phyloP scores from a whole-genome alignment of 2,797 vertebrate species.

The Hozukius guyotensis region DNA sequence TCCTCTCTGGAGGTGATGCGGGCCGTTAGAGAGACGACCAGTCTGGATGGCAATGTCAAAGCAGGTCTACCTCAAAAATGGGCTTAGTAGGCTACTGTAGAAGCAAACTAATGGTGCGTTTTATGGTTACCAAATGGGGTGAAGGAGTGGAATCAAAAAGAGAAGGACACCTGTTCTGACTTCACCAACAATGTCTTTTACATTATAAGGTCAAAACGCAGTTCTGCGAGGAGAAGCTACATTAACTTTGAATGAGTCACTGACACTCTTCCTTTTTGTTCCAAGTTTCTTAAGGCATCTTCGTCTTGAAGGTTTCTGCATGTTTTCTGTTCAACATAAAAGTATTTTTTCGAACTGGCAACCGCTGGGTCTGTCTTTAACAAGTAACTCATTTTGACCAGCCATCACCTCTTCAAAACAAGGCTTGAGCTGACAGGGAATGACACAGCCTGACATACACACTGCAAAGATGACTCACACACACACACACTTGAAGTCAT shows the following conservation, averaged over 20 bases:
- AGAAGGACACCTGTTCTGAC: constrained; percentile 13
- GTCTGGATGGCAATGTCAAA: constrained; percentile 17
- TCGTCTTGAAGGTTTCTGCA: background rate
- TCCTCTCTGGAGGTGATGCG: constrained; percentile 24
- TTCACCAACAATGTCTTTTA: background rate
- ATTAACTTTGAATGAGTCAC: constrained; percentile 23
- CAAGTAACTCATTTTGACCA: constrained; percentile 24
- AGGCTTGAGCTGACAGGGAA: constrained; percentile 38
- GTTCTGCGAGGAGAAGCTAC: background rate
- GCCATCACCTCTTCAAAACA: constrained; percentile 33
- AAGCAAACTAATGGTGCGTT: constrained; percentile 45
- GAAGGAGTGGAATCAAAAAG: constrained; percentile 9
- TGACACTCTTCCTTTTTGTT: background rate
- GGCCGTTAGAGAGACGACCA: background rate
- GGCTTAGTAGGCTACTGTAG: constrained; percentile 1
- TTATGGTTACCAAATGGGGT: constrained; percentile 17
- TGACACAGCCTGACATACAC: constrained; percentile 32
- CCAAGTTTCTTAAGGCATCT: background rate
- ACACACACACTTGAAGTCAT: constrained; percentile 39
- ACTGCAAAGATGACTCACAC: constrained; percentile 57
- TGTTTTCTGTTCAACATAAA: background rate
- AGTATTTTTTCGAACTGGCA: background rate
- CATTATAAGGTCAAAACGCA: background rate
- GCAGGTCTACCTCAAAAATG: constrained; percentile 2
- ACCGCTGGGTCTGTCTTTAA: constrained; percentile 3